These are phyloP conservation scores for Lydus trimaculatus DNA, from an alignment of 2,888 invertebrate species.

Conservation along the genomic window DNA sequence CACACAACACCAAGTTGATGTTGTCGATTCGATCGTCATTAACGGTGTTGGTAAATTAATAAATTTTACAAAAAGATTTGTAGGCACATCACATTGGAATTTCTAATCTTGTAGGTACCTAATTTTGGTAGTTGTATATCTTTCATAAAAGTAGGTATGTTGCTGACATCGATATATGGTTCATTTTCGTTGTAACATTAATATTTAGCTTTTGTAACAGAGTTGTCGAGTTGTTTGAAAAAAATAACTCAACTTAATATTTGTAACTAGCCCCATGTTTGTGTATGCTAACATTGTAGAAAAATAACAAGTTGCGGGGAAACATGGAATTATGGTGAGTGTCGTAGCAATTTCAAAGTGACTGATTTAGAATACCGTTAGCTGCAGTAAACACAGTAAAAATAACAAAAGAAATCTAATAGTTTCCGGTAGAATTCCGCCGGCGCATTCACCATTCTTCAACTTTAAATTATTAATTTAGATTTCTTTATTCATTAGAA, in stretches of 20 bases:
- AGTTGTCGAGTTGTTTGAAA: not conserved
- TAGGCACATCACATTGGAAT: not conserved
- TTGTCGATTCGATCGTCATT: not conserved
- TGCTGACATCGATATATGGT: not conserved
- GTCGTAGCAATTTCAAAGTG: not conserved
- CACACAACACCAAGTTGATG: not conserved
- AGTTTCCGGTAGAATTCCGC: not conserved
- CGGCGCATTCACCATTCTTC: not conserved
- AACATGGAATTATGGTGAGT: not conserved
- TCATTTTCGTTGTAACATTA: not conserved
- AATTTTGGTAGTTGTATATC: not conserved
- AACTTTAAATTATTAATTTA: not conserved
- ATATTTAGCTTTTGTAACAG: not conserved
- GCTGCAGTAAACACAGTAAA: not conserved
- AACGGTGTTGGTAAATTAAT: not conserved
- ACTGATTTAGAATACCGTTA: not conserved
- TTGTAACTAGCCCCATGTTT: not conserved
- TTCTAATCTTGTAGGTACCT: not conserved
- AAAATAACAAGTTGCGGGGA: not conserved
- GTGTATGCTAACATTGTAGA: slow-evolving; percentile 2
- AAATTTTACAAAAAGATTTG: not conserved
- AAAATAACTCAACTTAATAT: not conserved
- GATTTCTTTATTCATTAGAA: not conserved
- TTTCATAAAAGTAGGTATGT: not conserved
- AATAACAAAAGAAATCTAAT: not conserved